phyloP scores from a whole-genome alignment of 2,113 vertebrate genomes.

The Condylura cristata region DNA sequence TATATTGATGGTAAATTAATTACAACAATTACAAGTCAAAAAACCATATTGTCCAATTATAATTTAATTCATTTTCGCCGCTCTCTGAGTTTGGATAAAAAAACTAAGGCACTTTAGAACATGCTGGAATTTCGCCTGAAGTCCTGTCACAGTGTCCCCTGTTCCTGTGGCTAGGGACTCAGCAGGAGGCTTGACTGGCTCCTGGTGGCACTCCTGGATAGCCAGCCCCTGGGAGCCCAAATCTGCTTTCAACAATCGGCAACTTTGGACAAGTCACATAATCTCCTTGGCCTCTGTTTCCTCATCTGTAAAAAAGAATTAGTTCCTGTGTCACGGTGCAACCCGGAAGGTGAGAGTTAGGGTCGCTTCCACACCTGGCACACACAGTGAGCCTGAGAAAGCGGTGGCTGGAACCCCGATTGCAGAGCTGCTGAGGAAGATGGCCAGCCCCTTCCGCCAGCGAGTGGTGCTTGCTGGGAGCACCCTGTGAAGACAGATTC shows the following conservation, averaged over 20 bases:
- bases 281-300: background rate
- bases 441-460: background rate
- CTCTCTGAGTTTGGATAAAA: slow-evolving; percentile 59
- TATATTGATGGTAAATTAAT: slow-evolving; percentile 74
- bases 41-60: slow-evolving; percentile 68
- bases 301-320: background rate
- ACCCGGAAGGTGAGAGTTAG: background rate
- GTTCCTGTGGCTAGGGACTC: background rate
- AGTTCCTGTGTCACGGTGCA: background rate
- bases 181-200: background rate
- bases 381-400: background rate
- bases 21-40: slow-evolving; percentile 66
- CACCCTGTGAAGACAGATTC: background rate
- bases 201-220: too few species aligned
- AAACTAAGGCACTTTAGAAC: background rate
- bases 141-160: background rate
- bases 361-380: background rate
- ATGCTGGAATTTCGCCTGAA: background rate
- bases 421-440: background rate
- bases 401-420: too few species aligned
- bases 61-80: slow-evolving; percentile 64
- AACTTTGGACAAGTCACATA: background rate
- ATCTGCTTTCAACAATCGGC: background rate
- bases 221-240: background rate
- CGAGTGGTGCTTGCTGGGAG: background rate